Base-by-base conservation (phyloP, 1,140 invertebrate species). In the Anastrepha obliqua region DNA sequence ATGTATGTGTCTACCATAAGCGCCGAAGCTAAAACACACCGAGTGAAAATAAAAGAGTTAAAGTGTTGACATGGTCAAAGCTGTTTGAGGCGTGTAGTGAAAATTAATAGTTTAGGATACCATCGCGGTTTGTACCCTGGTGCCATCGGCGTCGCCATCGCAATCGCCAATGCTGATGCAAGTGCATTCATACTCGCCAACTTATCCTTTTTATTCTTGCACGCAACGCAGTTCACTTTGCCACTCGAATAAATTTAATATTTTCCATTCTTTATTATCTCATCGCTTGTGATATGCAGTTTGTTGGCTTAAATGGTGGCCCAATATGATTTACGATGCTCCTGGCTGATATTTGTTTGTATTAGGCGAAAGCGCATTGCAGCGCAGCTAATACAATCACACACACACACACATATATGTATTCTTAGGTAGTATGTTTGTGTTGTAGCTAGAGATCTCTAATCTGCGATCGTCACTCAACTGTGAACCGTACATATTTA, bases 101-200 rank as follows among this genome's bases (percentile, higher is more conserved):
- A 81, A 81, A 81, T 81, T 55, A 55, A 81, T 81, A 81, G 74
- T 81, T 81, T 55, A 74, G 67, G 67, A 74, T 74, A 74, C 67
- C 39, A 74, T 74, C 67, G 67, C 67, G 5, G 67, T 74, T 74
- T 74, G 67, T 74, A 74, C 39, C 42, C 67, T 44, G 67, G 67
- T 74, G 67, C 67, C 67, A 74, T 42, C 42, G 42, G 15, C 42
- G 39, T 42, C 11, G 67, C 42, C 15, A 44, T 70, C 39, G 65
- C 13, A 15, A 44, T 13, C 67, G 13, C 13, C 11, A 17, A 74
- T 74, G 13, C 60, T 17, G 60, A 17, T 4, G 17, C 8, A 15
- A n/a, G 39, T 44, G 67, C 39, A 39, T 39, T n/a, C 67, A 55
- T 55, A 55, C 51, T 44, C 9, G 17, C 7, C 15, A 15, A 11